These are phyloP conservation scores for Opisthograptis luteolata DNA, from an alignment of 2,888 invertebrate species.

Conservation along the genomic window DNA sequence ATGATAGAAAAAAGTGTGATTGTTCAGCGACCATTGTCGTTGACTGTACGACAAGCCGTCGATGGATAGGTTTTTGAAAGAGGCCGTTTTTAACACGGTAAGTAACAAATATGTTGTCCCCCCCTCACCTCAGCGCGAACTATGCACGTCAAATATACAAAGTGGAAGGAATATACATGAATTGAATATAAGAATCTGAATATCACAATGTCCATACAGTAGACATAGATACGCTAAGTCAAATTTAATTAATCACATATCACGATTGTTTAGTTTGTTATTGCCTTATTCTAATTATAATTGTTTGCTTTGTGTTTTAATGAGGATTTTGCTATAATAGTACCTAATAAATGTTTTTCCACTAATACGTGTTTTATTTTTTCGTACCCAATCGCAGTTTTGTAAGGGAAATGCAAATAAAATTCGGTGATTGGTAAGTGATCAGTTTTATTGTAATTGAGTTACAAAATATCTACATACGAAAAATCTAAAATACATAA, in stretches of 20 bases:
- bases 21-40: too few species aligned
- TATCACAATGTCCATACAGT: slow-evolving; percentile 58
- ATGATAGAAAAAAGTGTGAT: too few species aligned
- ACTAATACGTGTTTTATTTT: slow-evolving; percentile 32
- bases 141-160: neutral
- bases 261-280: slow-evolving; percentile 78
- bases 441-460: too few species aligned
- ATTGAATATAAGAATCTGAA: slow-evolving; percentile 39
- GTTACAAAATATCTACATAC: too few species aligned
- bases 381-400: neutral
- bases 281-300: slow-evolving; percentile 68
- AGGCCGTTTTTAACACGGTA: too few species aligned
- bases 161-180: neutral
- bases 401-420: neutral
- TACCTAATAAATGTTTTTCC: slow-evolving; percentile 77
- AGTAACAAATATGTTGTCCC: neutral
- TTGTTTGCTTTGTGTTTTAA: slow-evolving; percentile 80
- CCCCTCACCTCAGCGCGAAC: neutral
- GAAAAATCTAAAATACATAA: too few species aligned
- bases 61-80: too few species aligned
- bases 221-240: slow-evolving; percentile 65
- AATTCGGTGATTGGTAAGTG: too few species aligned
- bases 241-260: slow-evolving; percentile 77
- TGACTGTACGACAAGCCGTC: too few species aligned
- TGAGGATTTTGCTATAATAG: slow-evolving; percentile 72